phyloP scores from a whole-genome alignment of 2,888 invertebrate genomes.

The Lysandra bellargus region DNA sequence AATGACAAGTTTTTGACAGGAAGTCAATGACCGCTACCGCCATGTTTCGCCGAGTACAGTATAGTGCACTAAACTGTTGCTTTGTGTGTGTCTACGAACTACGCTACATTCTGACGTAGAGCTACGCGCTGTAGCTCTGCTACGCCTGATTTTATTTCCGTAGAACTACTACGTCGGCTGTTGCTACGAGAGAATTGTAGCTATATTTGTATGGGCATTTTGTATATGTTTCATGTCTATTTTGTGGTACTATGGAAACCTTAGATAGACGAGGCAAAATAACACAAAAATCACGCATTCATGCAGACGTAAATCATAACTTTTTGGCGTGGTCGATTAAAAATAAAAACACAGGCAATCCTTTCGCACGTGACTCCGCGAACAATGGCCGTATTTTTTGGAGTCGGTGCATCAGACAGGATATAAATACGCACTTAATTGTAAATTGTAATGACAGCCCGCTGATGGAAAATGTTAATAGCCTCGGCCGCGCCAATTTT shows the following conservation, averaged over 20 bases:
- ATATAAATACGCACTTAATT: conserved; percentile 29
- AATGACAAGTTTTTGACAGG: too few relatives aligned
- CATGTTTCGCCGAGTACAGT: too few relatives aligned
- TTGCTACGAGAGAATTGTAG: neutral
- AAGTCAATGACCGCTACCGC: too few relatives aligned
- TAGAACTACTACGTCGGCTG: neutral
- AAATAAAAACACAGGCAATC: conserved; percentile 11
- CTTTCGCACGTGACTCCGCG: neutral
- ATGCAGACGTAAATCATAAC: neutral
- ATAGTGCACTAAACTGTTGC: too few relatives aligned
- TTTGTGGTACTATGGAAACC: neutral
- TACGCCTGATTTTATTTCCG: neutral
- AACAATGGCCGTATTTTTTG: conserved; percentile 25
- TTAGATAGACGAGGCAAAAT: neutral
- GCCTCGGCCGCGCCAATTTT: conserved; percentile 32
- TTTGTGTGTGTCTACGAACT: too few relatives aligned
- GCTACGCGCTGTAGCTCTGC: neutral
- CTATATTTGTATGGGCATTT: neutral
- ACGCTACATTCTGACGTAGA: neutral
- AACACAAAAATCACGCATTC: conserved; percentile 2
- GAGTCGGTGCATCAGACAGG: conserved; percentile 22
- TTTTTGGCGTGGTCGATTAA: conserved; percentile 1
- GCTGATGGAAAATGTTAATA: conserved; percentile 28
- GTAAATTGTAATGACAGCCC: conserved; percentile 27
- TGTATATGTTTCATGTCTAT: neutral